phyloP scores from a whole-genome alignment of 2,797 vertebrate species.

The Coendou prehensilis region DNA sequence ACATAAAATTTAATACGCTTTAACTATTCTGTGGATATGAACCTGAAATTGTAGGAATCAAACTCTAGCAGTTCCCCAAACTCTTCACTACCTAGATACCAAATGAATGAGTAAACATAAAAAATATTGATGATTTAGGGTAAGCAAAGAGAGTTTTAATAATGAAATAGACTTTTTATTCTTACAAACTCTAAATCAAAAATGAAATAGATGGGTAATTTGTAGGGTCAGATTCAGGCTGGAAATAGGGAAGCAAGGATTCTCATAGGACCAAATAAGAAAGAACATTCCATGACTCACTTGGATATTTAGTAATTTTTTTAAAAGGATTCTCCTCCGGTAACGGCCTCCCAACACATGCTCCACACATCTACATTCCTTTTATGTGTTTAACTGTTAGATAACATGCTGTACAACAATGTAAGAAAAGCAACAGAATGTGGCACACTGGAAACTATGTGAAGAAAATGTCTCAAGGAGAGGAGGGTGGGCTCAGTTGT shows the following conservation, averaged over 20 bases:
- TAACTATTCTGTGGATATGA: neutral
- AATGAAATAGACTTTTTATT: neutral
- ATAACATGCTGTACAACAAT: neutral
- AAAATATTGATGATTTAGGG: neutral
- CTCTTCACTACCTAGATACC: neutral
- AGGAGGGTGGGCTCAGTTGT: neutral
- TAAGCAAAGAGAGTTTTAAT: neutral
- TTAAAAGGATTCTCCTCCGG: neutral
- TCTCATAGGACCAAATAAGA: neutral
- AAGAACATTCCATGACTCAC: neutral
- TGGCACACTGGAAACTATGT: neutral
- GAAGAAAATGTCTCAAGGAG: neutral
- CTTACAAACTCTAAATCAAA: neutral
- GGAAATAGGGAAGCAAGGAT: neutral
- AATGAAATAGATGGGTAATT: neutral
- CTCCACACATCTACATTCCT: neutral
- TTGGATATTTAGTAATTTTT: constrained; percentile 9
- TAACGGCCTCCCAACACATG: too few relatives aligned
- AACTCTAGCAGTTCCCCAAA: neutral
- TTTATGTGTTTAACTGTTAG: neutral
- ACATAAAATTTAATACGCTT: neutral
- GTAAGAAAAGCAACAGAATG: neutral
- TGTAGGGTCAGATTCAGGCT: neutral
- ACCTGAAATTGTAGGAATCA: neutral
- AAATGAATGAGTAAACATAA: neutral